Base-by-base conservation (phyloP, 92 coral and sea anemone genomes). In the Desmophyllum pertusum region DNA sequence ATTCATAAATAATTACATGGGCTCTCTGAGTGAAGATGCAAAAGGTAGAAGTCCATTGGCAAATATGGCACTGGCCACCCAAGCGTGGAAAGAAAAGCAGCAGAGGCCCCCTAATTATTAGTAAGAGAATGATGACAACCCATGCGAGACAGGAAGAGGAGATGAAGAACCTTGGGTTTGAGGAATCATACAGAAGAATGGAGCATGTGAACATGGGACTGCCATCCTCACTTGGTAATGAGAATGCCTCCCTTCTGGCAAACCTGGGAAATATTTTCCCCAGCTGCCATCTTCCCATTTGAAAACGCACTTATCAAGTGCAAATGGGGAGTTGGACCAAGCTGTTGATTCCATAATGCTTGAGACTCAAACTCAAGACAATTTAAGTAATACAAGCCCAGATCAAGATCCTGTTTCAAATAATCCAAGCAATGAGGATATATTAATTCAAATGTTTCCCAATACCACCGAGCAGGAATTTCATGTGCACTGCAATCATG, bases 241-340 rank as follows among this genome's bases (percentile, higher is more conserved):
- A 57, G 64, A 57, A 57, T 57, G 23, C 64, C n/a, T n/a, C 64
- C n/a, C 64, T 57, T 11, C n/a, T 57, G 64, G 64, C 64, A 19
- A 57, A 57, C 64, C 3, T 65, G n/a, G n/a, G n/a, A n/a, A n/a
- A n/a, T n/a, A n/a, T 4, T 65, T 65, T 21, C 70, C 70, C 42
- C 23, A 65, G 27, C 39, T 30, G 1, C 21, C 41, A 30, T 9
- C 40, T 65, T 29, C 21, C 19, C 41, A 30, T 3, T 65, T 65
- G 70, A 23, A 65, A 65, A 65, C 6, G 70, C 70, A 65, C 70
- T 35, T 65, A 6, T 8, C 39, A 65, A 65, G 41, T 65, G 70
- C 70, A 65, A 65, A 65, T 65, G 70, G 27, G 18, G 41, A 65
- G 70, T 3, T 65, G 5, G 70, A 65, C 17, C 6, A 65, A 65